Conservation (phyloP, 2,888 invertebrate species). For the Pomacea canaliculata region DNA sequence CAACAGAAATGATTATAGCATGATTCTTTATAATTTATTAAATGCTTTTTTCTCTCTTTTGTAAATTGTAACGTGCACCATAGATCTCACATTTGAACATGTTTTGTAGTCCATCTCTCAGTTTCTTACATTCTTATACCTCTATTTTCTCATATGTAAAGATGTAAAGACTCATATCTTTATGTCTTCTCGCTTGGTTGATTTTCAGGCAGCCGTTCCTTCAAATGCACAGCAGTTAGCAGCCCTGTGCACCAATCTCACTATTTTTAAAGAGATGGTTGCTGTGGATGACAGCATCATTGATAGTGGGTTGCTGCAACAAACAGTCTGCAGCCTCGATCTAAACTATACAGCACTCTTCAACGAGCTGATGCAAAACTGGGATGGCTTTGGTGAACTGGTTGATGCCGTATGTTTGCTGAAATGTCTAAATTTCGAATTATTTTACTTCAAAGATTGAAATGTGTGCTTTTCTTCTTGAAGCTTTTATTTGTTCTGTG, state of each 20-base stretch:
- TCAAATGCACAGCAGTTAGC: slow-evolving; percentile 2
- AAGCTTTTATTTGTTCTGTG: too few species aligned
- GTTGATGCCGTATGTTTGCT: slow-evolving; percentile 38
- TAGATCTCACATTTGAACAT: too few species aligned
- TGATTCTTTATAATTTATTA: too few species aligned
- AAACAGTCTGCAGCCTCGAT: slow-evolving; percentile 42
- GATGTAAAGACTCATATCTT: not conserved
- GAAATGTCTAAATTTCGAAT: not conserved
- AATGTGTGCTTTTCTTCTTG: too few species aligned
- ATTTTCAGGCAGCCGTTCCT: not conserved
- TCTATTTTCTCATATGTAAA: not conserved
- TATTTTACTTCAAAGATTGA: not conserved
- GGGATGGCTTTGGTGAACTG: slow-evolving; percentile 45
- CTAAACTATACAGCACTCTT: slow-evolving; percentile 42
- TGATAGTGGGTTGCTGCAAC: slow-evolving; percentile 36
- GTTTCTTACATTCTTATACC: too few species aligned
- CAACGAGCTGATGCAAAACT: slow-evolving; percentile 40
- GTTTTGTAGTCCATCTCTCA: too few species aligned
- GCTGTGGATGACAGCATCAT: slow-evolving; percentile 32
- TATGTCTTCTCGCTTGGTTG: not conserved
- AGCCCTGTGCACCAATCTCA: slow-evolving; percentile 37
- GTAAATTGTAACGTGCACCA: too few species aligned
- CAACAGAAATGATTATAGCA: too few species aligned
- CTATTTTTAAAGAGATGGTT: slow-evolving; percentile 37
- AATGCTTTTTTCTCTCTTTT: too few species aligned